Evolutionary conservation across 2,888 invertebrate genomes (phyloP).

Genomic region (Xestia rhomboidea): DNA sequence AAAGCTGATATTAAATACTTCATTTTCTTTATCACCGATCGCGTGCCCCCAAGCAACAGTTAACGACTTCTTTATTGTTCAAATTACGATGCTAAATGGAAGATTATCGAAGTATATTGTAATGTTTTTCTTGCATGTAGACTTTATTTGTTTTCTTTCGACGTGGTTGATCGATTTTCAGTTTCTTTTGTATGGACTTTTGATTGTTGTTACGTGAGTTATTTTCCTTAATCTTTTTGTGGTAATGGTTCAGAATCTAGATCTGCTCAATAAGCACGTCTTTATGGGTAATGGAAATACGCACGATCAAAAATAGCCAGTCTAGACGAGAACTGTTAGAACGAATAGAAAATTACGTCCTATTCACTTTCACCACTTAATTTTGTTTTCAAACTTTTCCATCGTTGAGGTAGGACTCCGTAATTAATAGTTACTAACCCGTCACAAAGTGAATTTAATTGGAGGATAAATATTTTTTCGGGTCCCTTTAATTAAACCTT

Average conservation of each 20-base stretch:
- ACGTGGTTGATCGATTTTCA: conserved; percentile 1
- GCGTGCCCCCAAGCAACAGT: conserved; percentile 22
- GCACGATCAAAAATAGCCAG: background rate
- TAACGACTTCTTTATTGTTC: conserved; percentile 40
- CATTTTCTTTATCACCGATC: conserved; percentile 22
- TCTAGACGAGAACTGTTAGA: background rate
- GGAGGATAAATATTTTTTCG: conserved; percentile 45
- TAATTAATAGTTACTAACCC: conserved; percentile 17
- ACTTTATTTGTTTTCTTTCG: background rate
- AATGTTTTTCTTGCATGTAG: conserved; percentile 51
- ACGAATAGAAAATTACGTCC: conserved; percentile 20
- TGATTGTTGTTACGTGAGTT: conserved; percentile 15
- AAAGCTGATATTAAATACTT: conserved; percentile 8
- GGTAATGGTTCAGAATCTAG: background rate
- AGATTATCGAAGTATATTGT: conserved; percentile 20
- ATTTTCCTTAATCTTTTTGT: background rate
- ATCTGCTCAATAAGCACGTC: background rate
- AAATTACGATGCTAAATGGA: conserved; percentile 33
- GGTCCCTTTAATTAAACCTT: conserved; percentile 36
- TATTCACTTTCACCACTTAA: background rate
- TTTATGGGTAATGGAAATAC: background rate
- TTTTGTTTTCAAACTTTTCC: conserved; percentile 26
- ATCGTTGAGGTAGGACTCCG: background rate
- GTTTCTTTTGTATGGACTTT: conserved; percentile 8
- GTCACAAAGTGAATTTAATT: conserved; percentile 36